Conservation (phyloP, 2,888 invertebrate genomes). For the Frankliniella intonsa region DNA sequence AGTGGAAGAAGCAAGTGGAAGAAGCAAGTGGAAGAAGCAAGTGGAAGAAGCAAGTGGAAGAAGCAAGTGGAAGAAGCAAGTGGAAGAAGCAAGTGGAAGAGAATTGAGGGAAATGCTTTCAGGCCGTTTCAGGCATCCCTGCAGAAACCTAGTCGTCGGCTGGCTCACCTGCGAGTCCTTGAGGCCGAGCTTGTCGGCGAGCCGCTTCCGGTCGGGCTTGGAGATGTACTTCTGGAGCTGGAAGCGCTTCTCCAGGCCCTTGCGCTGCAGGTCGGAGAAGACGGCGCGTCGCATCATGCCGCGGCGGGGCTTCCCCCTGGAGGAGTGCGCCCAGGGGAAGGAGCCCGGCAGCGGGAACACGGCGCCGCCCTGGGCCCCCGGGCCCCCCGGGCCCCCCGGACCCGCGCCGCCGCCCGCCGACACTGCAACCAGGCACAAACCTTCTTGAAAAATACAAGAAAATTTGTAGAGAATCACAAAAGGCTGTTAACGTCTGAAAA, state of each 20-base stretch:
- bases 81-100: too few relatives aligned
- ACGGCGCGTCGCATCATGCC: slow-evolving; percentile 98
- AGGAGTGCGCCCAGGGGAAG: slow-evolving; percentile 89
- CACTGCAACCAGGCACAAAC: not conserved
- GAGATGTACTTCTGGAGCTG: slow-evolving; percentile 98
- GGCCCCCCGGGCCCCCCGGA: slow-evolving; percentile 44
- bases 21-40: too few relatives aligned
- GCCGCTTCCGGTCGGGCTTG: slow-evolving; percentile 94
- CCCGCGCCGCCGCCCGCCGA: slow-evolving; percentile 35
- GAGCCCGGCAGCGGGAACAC: slow-evolving; percentile 50
- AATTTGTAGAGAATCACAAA: too few relatives aligned
- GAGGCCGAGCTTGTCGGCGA: slow-evolving; percentile 91
- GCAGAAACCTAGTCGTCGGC: too few relatives aligned
- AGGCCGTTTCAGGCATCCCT: too few relatives aligned
- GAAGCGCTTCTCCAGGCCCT: slow-evolving; percentile 92
- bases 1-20: too few relatives aligned
- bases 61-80: too few relatives aligned
- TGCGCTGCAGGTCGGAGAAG: slow-evolving; percentile 92
- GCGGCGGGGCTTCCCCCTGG: slow-evolving; percentile 85
- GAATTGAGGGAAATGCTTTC: too few relatives aligned
- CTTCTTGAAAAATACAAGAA: not conserved
- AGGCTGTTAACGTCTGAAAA: not conserved
- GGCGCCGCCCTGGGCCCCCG: slow-evolving; percentile 43
- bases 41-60: too few relatives aligned
- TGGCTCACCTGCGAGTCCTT: slow-evolving; percentile 97